Conservation (phyloP, 2,888 invertebrate genomes). For the Noctua janthina region DNA sequence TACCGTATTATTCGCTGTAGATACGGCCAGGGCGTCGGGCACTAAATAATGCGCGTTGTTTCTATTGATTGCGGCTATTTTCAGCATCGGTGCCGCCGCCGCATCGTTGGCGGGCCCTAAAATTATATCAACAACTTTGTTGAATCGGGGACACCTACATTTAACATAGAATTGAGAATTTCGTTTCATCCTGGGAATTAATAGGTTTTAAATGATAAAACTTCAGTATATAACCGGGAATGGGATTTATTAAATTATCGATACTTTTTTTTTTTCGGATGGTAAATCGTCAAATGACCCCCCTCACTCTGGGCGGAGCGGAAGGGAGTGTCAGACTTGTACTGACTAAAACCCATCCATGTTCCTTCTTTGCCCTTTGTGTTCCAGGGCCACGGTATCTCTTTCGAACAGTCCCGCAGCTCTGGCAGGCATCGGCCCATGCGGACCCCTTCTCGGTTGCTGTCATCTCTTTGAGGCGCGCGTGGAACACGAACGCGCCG, state of each 20-base stretch:
- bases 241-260: background rate
- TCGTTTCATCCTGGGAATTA: background rate
- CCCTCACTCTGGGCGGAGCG: too few species aligned
- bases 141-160: conserved; percentile 34
- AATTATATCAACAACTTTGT: conserved; percentile 59
- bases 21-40: conserved; percentile 60
- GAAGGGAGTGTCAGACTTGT: too few species aligned
- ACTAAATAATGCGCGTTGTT: conserved; percentile 76
- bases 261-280: background rate
- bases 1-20: conserved; percentile 58
- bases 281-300: too few species aligned
- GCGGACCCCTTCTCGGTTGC: too few species aligned
- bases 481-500: too few species aligned
- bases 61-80: conserved; percentile 85
- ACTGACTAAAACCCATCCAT: too few species aligned
- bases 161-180: conserved; percentile 22
- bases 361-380: too few species aligned
- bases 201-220: background rate
- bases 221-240: background rate
- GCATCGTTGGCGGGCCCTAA: conserved; percentile 47
- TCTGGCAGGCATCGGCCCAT: too few species aligned
- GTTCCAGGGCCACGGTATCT: too few species aligned
- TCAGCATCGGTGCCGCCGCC: conserved; percentile 70
- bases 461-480: too few species aligned
- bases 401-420: too few species aligned